phyloP scores from a whole-genome alignment of 2,888 invertebrate genomes.

The Heliconius ismenius region DNA sequence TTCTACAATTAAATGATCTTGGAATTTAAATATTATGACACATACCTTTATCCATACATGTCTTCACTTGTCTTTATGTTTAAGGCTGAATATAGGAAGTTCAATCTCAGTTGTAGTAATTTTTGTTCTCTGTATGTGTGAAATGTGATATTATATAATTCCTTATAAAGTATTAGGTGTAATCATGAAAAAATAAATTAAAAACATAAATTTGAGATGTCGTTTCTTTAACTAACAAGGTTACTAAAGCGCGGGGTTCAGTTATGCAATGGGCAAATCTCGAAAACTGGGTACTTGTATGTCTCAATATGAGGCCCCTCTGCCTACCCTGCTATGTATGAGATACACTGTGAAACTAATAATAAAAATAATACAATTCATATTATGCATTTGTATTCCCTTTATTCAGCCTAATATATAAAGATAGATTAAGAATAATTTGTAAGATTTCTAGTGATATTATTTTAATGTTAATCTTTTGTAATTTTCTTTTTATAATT shows the following conservation, averaged over 20 bases:
- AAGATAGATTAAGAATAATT: conserved; percentile 25
- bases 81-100: conserved; percentile 25
- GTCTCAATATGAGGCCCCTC: no score
- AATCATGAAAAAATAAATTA: no score
- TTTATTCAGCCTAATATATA: conserved; percentile 32
- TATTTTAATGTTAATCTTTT: conserved; percentile 50
- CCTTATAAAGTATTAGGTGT: not conserved
- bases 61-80: conserved; percentile 36
- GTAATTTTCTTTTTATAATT: conserved; percentile 72
- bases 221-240: no score
- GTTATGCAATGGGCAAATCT: no score
- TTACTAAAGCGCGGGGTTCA: no score
- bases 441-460: conserved; percentile 47
- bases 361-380: not conserved
- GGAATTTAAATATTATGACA: not conserved
- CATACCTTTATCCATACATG: not conserved
- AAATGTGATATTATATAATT: conserved; percentile 3
- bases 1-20: no score
- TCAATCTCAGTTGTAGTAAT: conserved; percentile 4
- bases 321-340: no score
- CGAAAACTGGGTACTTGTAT: no score
- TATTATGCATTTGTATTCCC: not conserved
- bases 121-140: not conserved
- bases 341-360: no score
- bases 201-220: no score